A percentile compares a stretch with the other conserved stretches of the same genome.
Conservation (phyloP, 2,797 vertebrate genomes). For the Malacoctenus gilli region DNA sequence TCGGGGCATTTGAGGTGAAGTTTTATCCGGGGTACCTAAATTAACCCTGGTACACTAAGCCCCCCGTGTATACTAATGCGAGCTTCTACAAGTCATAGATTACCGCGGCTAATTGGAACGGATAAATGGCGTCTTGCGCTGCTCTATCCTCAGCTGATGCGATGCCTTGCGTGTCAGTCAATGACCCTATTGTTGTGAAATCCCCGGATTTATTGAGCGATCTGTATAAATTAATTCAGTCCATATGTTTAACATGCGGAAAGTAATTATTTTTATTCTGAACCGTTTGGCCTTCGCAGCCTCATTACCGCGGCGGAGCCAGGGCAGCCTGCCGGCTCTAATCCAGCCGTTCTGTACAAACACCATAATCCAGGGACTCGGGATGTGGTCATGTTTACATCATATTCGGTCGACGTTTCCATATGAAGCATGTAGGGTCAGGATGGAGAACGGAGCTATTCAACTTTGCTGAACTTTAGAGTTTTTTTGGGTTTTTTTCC, state of each 20-base stretch:
- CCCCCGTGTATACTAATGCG: slow-evolving; percentile 52
- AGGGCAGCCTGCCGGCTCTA: slow-evolving; percentile 17
- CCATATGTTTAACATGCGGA: slow-evolving; percentile 54
- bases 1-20: slow-evolving; percentile 52
- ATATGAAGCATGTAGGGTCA: too few relatives aligned
- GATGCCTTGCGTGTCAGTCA: slow-evolving; percentile 50
- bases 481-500: too few relatives aligned
- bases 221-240: slow-evolving; percentile 47
- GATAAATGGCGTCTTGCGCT: slow-evolving; percentile 46
- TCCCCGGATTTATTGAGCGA: slow-evolving; percentile 52
- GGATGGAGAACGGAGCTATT: too few relatives aligned
- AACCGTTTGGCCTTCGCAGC: slow-evolving; percentile 5
- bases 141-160: slow-evolving; percentile 55
- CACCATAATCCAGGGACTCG: neutral
- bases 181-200: slow-evolving; percentile 66
- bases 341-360: neutral
- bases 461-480: too few relatives aligned
- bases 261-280: slow-evolving; percentile 29
- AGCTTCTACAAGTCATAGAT: slow-evolving; percentile 69
- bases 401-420: neutral
- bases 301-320: slow-evolving; percentile 29
- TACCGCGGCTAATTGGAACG: slow-evolving; percentile 57
- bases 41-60: slow-evolving; percentile 56
- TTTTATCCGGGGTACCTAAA: slow-evolving; percentile 35
- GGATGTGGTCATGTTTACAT: slow-evolving; percentile 1